Conservation (phyloP, 2,888 invertebrate genomes). For the Venustoraphidia nigricollis region DNA sequence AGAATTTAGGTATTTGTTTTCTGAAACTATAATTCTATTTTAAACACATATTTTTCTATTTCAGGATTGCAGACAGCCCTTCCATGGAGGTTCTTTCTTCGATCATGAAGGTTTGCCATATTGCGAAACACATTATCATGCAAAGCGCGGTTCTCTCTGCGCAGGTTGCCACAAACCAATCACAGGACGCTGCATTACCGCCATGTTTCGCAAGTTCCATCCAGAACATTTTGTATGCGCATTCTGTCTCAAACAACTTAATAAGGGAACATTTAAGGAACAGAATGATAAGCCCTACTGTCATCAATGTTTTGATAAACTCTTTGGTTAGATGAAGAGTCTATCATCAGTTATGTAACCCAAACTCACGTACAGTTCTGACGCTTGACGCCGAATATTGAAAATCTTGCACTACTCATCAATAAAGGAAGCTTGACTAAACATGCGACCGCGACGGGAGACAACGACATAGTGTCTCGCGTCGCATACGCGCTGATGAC, state of each 20-base stretch:
- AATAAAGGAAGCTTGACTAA: no score
- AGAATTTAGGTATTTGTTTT: no score
- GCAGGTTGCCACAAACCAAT: conserved; percentile 97
- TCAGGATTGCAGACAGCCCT: conserved; percentile 93
- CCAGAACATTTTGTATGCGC: conserved; percentile 99
- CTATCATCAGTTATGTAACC: no score
- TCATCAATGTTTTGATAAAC: conserved; percentile 91
- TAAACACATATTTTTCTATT: conserved; percentile 18
- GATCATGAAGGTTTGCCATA: conserved; percentile 97
- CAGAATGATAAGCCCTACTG: conserved; percentile 98
- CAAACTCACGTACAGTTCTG: no score
- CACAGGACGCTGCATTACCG: conserved; percentile 94
- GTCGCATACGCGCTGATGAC: no score
- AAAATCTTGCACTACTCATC: no score
- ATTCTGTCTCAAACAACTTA: conserved; percentile 95
- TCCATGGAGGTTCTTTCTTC: conserved; percentile 95
- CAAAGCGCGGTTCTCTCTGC: conserved; percentile 91
- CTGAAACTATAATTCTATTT: no score
- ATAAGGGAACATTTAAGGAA: conserved; percentile 99
- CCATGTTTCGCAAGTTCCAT: conserved; percentile 98
- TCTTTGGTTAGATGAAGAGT: conserved; percentile 60
- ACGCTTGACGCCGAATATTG: no score
- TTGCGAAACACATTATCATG: conserved; percentile 98
- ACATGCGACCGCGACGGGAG: no score
- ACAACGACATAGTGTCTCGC: no score